These are phyloP conservation scores for Ashinkailepas kermadecensis DNA, from an alignment of 2,888 invertebrate species.

Conservation along the genomic window DNA sequence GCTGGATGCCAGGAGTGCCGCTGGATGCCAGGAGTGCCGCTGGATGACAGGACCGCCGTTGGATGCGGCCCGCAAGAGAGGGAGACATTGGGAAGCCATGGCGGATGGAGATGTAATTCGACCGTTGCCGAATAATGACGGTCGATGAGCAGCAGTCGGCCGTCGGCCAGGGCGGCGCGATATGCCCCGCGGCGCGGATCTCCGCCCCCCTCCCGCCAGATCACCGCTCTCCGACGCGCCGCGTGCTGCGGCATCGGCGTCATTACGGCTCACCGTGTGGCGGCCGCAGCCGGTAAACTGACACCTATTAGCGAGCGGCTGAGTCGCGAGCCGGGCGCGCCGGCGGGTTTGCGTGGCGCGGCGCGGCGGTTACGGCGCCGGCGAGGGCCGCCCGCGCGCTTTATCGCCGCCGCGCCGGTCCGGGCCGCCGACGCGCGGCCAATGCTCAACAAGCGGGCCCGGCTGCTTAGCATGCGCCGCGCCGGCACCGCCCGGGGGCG, in stretches of 20 bases:
- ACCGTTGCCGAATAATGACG: background rate
- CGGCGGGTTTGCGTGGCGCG: background rate
- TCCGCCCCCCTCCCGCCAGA: background rate
- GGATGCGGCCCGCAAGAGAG: background rate
- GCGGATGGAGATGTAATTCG: background rate
- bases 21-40: too few relatives aligned
- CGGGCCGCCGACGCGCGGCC: too few relatives aligned
- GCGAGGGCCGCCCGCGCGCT: too few relatives aligned
- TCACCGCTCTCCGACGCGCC: too few relatives aligned
- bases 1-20: too few relatives aligned
- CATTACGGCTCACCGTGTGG: background rate
- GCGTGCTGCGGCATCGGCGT: background rate
- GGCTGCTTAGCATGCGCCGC: background rate
- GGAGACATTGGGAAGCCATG: background rate
- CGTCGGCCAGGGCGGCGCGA: background rate
- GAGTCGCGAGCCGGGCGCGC: background rate
- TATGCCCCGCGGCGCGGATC: background rate
- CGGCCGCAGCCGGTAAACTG: background rate
- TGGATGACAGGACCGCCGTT: too few relatives aligned
- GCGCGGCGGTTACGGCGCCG: background rate
- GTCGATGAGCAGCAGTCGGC: background rate
- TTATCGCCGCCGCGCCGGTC: too few relatives aligned
- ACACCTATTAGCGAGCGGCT: background rate
- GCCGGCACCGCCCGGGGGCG: background rate
- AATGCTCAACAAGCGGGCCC: background rate